Percentiles rank a stretch among this genome's conserved stretches.
Conservation (phyloP, 2,113 vertebrate species). For the Ictalurus punctatus region DNA sequence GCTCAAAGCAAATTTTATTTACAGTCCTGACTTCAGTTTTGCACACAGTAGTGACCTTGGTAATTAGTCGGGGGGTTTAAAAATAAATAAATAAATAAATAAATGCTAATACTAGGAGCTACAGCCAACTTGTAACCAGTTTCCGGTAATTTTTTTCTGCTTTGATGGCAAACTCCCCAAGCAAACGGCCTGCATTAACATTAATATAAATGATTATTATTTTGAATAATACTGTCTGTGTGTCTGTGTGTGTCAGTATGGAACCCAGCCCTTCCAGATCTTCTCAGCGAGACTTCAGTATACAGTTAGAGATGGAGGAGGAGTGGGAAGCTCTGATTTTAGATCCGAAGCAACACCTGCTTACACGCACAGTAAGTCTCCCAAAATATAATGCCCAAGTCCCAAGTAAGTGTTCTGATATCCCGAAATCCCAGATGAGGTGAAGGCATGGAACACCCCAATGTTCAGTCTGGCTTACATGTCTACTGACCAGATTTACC, state of each 20-base stretch:
- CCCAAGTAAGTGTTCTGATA: background rate
- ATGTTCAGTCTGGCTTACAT: background rate
- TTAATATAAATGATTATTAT: background rate
- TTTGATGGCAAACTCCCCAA: too few relatives aligned
- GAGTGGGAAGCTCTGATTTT: constrained; percentile 84
- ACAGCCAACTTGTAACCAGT: too few relatives aligned
- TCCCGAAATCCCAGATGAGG: background rate
- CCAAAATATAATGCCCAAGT: background rate
- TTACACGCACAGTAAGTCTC: constrained; percentile 77
- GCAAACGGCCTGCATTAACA: background rate
- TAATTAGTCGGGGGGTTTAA: too few relatives aligned
- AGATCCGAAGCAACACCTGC: constrained; percentile 76
- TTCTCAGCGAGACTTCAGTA: constrained; percentile 69
- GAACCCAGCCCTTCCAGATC: constrained; percentile 66
- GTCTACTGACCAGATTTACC: background rate
- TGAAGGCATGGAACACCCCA: background rate
- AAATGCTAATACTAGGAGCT: too few relatives aligned
- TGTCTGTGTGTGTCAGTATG: constrained; percentile 58
- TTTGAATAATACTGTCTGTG: background rate
- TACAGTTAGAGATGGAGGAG: constrained; percentile 84
- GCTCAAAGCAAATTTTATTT: too few relatives aligned
- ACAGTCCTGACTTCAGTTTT: background rate
- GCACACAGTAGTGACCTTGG: too few relatives aligned
- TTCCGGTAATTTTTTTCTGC: too few relatives aligned
- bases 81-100: too few relatives aligned